Evolutionary conservation across 2,888 invertebrate genomes (phyloP), one percentile per base, ranked within the genome.

Genomic region (Epirrita christyi): DNA sequence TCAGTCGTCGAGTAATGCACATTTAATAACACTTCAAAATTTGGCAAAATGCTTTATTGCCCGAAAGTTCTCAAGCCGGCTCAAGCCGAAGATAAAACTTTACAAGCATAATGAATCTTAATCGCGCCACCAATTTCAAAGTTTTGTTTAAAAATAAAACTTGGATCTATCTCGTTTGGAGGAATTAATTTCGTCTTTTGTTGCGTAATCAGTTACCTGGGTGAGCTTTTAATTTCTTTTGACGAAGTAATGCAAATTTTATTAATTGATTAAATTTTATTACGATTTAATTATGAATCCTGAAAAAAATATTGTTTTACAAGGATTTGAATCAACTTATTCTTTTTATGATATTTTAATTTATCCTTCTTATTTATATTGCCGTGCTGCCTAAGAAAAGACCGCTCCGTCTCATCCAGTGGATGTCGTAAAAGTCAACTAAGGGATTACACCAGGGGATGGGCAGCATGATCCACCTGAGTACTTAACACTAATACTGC

Each of bases 11-110:
- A 42, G 49, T 88, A 89, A 89, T 88, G 87, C 85, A 86, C 86
- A 83, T 89, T 89, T 88, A 88, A 89, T 88, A 84, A 83, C 80
- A 82, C 84, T 86, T 84, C 83, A 81, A 86, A 89, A 90, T 88
- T 85, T 83, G 85, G 85, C 88, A 86, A 90, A 90, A 90, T 90
- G 89, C 86, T 91, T 91, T 91, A 91, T 90, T 86, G 86, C 88
- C 82, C 75, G 82, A 86, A 85, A 85, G 83, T 80, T 80, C 79
- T 74, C 75, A 74, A 78, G 59, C 50, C 78, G 78, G 73, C 58
- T 58, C 53, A 40, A 58, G 53, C 41, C 58, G 45, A 45, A 86
- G 89, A 90, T 90, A 89, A 90, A 90, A 91, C 89, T 91, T 90
- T 84, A 86, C 83, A 86, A 77, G 86, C 86, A 87, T 89, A 90